Percentiles rank a stretch among this genome's conserved stretches.
These are phyloP conservation scores for Mobula hypostoma DNA, from an alignment of 2,113 vertebrate species.

Conservation along the genomic window DNA sequence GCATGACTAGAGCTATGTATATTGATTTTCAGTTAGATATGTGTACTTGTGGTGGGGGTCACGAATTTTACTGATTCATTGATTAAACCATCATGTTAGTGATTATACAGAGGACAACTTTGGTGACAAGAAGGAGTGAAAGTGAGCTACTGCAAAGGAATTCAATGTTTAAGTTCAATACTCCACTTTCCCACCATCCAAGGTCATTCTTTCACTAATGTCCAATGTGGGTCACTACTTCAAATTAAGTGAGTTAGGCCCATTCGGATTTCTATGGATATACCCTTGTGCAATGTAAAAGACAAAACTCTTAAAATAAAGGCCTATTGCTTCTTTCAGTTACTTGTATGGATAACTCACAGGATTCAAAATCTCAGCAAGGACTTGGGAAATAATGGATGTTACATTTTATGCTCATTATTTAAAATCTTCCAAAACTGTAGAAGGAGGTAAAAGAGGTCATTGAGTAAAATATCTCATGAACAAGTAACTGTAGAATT, in stretches of 20 bases:
- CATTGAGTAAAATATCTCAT: not conserved
- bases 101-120: no score
- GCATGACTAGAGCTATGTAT: not conserved
- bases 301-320: not conserved
- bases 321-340: not conserved
- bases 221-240: not conserved
- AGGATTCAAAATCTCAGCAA: not conserved
- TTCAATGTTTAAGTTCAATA: not conserved
- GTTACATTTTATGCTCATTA: not conserved
- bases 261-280: not conserved
- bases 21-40: not conserved
- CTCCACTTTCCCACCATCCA: not conserved
- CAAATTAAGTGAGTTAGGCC: not conserved
- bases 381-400: not conserved
- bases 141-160: not conserved
- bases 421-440: not conserved
- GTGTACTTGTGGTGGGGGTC: no score
- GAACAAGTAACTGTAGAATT: not conserved
- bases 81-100: no score
- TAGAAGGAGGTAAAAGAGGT: no score
- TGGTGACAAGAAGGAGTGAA: no score
- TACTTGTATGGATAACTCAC: not conserved
- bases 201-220: not conserved
- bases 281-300: not conserved
- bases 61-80: no score